Conservation (phyloP, 2,797 vertebrate genomes). For the Limosa lapponica region DNA sequence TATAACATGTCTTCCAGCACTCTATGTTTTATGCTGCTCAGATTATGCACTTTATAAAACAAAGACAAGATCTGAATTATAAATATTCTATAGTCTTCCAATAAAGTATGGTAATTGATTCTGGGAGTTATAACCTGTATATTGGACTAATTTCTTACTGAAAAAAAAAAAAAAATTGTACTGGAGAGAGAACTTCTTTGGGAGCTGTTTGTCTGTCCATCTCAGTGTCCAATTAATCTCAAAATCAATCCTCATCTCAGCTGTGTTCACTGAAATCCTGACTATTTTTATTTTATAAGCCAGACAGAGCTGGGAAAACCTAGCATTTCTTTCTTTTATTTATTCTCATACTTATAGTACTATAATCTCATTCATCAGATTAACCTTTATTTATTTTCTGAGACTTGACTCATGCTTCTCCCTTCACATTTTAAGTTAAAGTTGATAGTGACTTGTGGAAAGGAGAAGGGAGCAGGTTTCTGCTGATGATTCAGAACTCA, state of each 20-base stretch:
- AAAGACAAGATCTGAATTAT: neutral
- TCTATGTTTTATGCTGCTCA: neutral
- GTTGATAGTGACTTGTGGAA: neutral
- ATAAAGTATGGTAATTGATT: neutral
- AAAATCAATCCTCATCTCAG: neutral
- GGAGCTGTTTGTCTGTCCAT: neutral
- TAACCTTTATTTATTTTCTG: neutral
- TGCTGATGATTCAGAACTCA: neutral
- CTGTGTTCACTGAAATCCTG: neutral
- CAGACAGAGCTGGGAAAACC: neutral
- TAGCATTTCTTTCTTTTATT: neutral
- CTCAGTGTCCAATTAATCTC: neutral
- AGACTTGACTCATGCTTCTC: neutral
- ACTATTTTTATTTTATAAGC: neutral
- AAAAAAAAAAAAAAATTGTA: neutral
- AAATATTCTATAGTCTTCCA: neutral
- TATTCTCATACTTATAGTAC: neutral
- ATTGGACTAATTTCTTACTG: neutral
- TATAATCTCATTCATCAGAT: neutral
- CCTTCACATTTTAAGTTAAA: neutral
- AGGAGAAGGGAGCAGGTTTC: neutral
- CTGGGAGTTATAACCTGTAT: neutral
- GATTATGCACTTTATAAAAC: neutral
- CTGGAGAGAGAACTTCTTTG: neutral
- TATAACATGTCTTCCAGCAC: neutral